These are phyloP conservation scores for Pyrochroa serraticornis DNA, from an alignment of 2,888 invertebrate genomes.

Conservation along the genomic window DNA sequence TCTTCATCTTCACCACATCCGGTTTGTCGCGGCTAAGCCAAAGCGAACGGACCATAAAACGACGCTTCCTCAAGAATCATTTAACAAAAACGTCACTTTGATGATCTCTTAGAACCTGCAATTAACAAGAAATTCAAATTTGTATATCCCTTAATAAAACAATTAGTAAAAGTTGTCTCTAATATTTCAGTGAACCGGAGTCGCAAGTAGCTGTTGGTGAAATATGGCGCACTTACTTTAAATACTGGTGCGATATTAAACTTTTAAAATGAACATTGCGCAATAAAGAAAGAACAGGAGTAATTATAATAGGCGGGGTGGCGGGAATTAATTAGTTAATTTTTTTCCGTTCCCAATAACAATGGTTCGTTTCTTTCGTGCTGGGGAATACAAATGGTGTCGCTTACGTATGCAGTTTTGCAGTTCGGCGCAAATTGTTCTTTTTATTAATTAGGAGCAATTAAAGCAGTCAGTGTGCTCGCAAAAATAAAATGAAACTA, in stretches of 20 bases:
- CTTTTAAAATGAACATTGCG: constrained; percentile 33
- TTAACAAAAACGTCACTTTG: background rate
- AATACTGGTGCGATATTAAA: constrained; percentile 28
- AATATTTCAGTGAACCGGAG: too few relatives aligned
- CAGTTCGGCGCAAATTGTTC: constrained; percentile 28
- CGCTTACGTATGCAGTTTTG: constrained; percentile 33
- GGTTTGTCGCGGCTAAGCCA: constrained; percentile 23
- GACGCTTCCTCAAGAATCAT: background rate
- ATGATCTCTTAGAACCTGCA: too few relatives aligned
- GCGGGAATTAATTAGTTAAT: constrained; percentile 38
- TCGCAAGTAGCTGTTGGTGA: constrained; percentile 5
- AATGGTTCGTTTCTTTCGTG: constrained; percentile 32
- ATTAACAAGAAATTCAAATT: too few relatives aligned
- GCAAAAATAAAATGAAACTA: constrained; percentile 39
- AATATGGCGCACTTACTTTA: constrained; percentile 10
- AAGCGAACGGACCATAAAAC: constrained; percentile 22
- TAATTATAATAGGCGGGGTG: constrained; percentile 31
- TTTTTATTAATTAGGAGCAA: constrained; percentile 43
- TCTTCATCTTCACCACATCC: constrained; percentile 37
- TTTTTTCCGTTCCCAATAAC: constrained; percentile 25
- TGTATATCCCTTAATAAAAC: too few relatives aligned
- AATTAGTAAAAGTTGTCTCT: too few relatives aligned
- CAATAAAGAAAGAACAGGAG: constrained; percentile 34
- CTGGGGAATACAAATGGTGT: constrained; percentile 31
- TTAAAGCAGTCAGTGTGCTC: constrained; percentile 35